Conservation (phyloP, 1,140 invertebrate genomes). For the Drosophila biarmipes region DNA sequence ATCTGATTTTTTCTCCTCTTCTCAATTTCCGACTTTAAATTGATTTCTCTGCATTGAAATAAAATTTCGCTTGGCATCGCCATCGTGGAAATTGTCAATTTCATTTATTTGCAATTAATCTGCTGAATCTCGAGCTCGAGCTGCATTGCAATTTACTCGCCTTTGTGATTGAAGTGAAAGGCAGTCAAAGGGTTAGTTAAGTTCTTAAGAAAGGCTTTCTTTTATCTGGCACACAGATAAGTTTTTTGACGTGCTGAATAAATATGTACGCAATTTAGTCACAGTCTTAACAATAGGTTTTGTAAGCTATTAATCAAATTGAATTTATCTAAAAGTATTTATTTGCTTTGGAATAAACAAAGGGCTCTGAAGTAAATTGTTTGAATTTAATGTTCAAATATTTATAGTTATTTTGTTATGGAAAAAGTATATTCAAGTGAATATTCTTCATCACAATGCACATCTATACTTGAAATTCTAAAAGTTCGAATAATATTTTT, state of each 20-base stretch:
- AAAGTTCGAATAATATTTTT: not conserved
- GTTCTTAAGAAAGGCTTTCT: not conserved
- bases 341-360: not conserved
- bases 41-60: not conserved
- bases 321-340: not conserved
- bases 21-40: conserved; percentile 8
- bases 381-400: not conserved
- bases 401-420: not conserved
- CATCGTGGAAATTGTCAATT: not conserved
- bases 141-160: not conserved
- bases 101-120: conserved; percentile 4
- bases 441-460: not conserved
- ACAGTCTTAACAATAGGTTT: not conserved
- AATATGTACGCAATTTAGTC: not conserved
- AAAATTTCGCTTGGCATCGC: not conserved
- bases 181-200: not conserved
- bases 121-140: not conserved
- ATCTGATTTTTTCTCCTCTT: not conserved
- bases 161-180: not conserved
- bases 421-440: not conserved
- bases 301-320: not conserved
- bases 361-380: not conserved
- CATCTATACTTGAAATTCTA: not conserved
- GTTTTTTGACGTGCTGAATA: not conserved
- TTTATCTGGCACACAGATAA: not conserved